phyloP scores from a whole-genome alignment of 2,888 invertebrate species.

The Sturmia bella region DNA sequence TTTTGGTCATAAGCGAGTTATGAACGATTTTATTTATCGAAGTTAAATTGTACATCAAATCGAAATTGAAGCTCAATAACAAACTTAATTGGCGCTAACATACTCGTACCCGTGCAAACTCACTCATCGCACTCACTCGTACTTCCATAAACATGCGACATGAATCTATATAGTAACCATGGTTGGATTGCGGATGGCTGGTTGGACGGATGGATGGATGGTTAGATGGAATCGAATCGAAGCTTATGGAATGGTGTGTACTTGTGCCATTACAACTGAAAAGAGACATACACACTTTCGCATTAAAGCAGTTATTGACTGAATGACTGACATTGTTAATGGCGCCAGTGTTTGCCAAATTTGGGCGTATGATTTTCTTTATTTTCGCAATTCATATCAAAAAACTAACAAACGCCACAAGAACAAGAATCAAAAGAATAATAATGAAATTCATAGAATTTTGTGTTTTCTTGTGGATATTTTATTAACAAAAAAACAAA shows the following conservation, averaged over 20 bases:
- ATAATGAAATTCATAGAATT: conserved; percentile 67
- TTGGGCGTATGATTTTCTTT: conserved; percentile 68
- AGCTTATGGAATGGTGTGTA: conserved; percentile 17
- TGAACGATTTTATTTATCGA: no score
- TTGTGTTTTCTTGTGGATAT: neutral
- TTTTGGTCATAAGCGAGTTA: no score
- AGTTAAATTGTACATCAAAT: neutral
- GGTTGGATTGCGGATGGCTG: conserved; percentile 30
- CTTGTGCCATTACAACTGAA: conserved; percentile 45
- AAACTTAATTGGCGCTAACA: conserved; percentile 69
- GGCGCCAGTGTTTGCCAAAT: conserved; percentile 70
- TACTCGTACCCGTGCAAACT: conserved; percentile 20
- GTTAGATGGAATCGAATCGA: neutral
- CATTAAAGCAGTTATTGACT: conserved; percentile 34
- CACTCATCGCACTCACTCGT: neutral
- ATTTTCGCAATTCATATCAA: conserved; percentile 37
- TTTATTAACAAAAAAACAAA: conserved; percentile 8
- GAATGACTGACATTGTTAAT: conserved; percentile 63
- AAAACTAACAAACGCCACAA: conserved; percentile 42
- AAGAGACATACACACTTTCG: conserved; percentile 49
- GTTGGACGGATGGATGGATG: conserved; percentile 17
- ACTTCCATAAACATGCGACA: conserved; percentile 33
- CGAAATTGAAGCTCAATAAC: conserved; percentile 21
- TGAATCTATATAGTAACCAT: conserved; percentile 27
- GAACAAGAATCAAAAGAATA: conserved; percentile 64